These are phyloP conservation scores for Baryphthengus martii DNA, from an alignment of 2,113 vertebrate genomes.

Conservation along the genomic window DNA sequence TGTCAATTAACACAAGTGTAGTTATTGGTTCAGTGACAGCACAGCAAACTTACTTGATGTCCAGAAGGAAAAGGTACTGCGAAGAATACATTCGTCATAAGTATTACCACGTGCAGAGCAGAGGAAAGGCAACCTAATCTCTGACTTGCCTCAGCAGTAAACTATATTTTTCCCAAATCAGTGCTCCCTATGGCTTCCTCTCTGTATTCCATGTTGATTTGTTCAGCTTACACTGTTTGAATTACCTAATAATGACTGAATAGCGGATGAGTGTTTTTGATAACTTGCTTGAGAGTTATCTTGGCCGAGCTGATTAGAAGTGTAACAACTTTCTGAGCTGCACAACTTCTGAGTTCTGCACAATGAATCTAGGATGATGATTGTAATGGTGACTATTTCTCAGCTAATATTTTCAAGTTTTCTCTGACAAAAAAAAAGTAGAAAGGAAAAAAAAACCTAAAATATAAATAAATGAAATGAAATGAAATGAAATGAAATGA, in stretches of 20 bases:
- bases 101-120: not conserved
- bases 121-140: not conserved
- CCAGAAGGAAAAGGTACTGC: not conserved
- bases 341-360: not conserved
- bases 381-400: conserved; percentile 43
- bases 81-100: not conserved
- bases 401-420: conserved; percentile 83
- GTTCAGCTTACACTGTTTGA: conserved; percentile 25
- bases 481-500: too few relatives aligned
- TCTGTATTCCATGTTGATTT: conserved; percentile 13
- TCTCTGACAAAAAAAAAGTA: conserved; percentile 60
- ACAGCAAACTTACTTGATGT: not conserved
- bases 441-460: not conserved
- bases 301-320: not conserved
- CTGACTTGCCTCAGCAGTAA: not conserved
- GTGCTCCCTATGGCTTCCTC: not conserved
- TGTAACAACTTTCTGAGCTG: not conserved
- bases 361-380: conserved; percentile 28
- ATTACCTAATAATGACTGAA: conserved; percentile 31
- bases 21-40: not conserved
- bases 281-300: not conserved
- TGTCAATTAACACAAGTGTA: not conserved
- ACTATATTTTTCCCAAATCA: not conserved
- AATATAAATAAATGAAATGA: not conserved
- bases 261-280: not conserved